Evolutionary conservation across 1,140 invertebrate species (phyloP), one percentile per base, ranked within the genome.

Genomic region (Drosophila tristis): DNA sequence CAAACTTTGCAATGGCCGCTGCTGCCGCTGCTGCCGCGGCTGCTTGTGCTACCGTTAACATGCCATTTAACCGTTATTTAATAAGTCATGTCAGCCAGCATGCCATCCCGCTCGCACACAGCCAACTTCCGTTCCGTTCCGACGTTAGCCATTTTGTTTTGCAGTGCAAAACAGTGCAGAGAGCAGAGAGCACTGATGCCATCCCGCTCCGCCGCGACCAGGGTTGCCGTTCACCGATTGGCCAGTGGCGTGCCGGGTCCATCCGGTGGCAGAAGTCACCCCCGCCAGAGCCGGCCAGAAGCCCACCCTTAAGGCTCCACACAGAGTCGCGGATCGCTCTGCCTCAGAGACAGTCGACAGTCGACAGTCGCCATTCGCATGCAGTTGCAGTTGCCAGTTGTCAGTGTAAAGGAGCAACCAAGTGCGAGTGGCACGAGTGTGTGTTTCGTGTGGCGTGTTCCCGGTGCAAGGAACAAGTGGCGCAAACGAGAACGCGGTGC

Each of bases 1-100:
- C 47, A 57, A 70, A 70, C 67, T 70, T 71, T 58, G 72, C 59
- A 64, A 74, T 74, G 71, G 71, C 72, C 56, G 74, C 51, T 66
- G 26, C 43, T 9, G 42, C 16, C 1, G 35, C 39, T 11, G 53
- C 9, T 9, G 45, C 47, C 31, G 15, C 44, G 13, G 35, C 9
- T 72, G 61, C 73, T 62, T 23, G 48, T 13, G 26, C 44, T 39
- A 29, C 25, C 76, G 76, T 81, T 79, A 76, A 62, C 43, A 29
- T 59, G 64, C 86, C 80, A 90, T 90, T 90, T 90, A 79, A 80
- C 70, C 77, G 70, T 90, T 80, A 86, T 90, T 90, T 86, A 67
- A 67, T 57, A 55, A 70, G 65, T 64, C 53, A 58, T 49, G 51
- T 56, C 44, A 51, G 16, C 26, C 59, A 50, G 8, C 44, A n/a